Evolutionary conservation across 2,797 vertebrate species (phyloP).

Genomic region (Lepidocolaptes lacrymiger): DNA sequence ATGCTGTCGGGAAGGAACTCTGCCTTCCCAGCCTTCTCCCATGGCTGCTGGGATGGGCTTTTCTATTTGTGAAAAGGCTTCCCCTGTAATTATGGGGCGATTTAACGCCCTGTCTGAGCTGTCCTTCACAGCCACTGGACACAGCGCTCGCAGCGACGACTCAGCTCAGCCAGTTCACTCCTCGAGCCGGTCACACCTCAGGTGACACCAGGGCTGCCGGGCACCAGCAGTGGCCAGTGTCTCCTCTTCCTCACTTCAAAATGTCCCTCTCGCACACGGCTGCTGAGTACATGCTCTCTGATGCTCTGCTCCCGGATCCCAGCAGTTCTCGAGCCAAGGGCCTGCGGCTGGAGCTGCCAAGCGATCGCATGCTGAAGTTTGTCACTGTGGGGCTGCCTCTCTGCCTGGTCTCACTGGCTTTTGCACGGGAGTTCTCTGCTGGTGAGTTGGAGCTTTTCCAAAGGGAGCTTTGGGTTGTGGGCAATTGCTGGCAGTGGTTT

Average conservation of each 20-base stretch:
- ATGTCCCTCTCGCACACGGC: slow-evolving; percentile 93
- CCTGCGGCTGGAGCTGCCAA: slow-evolving; percentile 90
- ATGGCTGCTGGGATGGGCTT: not conserved
- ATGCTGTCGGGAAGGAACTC: not conserved
- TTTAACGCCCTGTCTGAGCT: not conserved
- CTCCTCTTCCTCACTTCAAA: not conserved
- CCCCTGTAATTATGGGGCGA: slow-evolving; percentile 37
- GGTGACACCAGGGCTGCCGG: not conserved
- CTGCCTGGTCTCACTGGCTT: slow-evolving; percentile 90
- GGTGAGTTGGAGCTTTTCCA: slow-evolving; percentile 73
- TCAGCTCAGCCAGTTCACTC: not conserved
- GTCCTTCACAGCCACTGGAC: not conserved
- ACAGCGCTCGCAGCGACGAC: not conserved
- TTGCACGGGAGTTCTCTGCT: slow-evolving; percentile 90
- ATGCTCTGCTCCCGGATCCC: slow-evolving; percentile 87
- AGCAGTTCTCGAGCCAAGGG: slow-evolving; percentile 75
- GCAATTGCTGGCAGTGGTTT: fast-evolving
- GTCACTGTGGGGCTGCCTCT: slow-evolving; percentile 91
- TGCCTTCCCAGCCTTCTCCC: not conserved
- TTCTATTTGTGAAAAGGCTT: slow-evolving; percentile 1
- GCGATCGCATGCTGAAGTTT: slow-evolving; percentile 92
- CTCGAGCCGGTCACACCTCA: not conserved
- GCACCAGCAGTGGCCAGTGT: not conserved
- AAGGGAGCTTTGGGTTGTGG: fast-evolving
- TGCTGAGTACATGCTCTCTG: slow-evolving; percentile 92